Evolutionary conservation across 2,797 vertebrate genomes (phyloP).

Genomic region (Phaenicophaeus curvirostris): DNA sequence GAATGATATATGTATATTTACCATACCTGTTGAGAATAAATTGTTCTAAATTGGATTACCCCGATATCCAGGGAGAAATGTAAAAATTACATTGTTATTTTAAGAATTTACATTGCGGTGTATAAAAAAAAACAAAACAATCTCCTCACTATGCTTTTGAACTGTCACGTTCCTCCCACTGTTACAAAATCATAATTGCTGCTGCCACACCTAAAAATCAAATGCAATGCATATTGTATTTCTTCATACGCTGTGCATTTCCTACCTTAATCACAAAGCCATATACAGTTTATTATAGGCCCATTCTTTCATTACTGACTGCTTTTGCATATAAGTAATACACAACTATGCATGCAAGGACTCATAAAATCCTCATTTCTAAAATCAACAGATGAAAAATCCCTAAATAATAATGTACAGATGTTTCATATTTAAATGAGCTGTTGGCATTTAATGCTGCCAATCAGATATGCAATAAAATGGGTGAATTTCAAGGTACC

Average conservation of each 20-base stretch:
- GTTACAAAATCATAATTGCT: slow-evolving; percentile 44
- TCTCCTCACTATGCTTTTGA: slow-evolving; percentile 58
- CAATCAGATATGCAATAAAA: slow-evolving; percentile 68
- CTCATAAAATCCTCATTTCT: slow-evolving; percentile 75
- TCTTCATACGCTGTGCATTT: slow-evolving; percentile 6
- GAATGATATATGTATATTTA: slow-evolving; percentile 72
- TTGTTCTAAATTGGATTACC: slow-evolving; percentile 74
- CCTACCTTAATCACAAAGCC: slow-evolving; percentile 46
- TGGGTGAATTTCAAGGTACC: slow-evolving; percentile 68
- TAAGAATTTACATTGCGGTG: slow-evolving; percentile 57
- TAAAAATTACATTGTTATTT: slow-evolving; percentile 71
- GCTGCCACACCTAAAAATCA: slow-evolving; percentile 54
- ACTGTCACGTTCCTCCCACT: slow-evolving; percentile 42
- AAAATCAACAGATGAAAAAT: slow-evolving; percentile 77
- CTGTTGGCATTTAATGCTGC: slow-evolving; percentile 69
- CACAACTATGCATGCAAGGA: slow-evolving; percentile 68
- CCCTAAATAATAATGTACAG: slow-evolving; percentile 80
- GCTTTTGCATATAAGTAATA: slow-evolving; percentile 43
- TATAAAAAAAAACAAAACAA: slow-evolving; percentile 58
- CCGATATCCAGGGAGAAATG: slow-evolving; percentile 55
- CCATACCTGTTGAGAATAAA: slow-evolving; percentile 76
- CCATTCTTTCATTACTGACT: slow-evolving; percentile 58
- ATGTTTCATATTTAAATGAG: slow-evolving; percentile 81
- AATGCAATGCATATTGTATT: not conserved
- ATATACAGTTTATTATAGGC: slow-evolving; percentile 18